A percentile compares a stretch with the other conserved stretches of the same genome.
Conservation (phyloP, 2,113 vertebrate genomes). For the Larimichthys polyactis region DNA sequence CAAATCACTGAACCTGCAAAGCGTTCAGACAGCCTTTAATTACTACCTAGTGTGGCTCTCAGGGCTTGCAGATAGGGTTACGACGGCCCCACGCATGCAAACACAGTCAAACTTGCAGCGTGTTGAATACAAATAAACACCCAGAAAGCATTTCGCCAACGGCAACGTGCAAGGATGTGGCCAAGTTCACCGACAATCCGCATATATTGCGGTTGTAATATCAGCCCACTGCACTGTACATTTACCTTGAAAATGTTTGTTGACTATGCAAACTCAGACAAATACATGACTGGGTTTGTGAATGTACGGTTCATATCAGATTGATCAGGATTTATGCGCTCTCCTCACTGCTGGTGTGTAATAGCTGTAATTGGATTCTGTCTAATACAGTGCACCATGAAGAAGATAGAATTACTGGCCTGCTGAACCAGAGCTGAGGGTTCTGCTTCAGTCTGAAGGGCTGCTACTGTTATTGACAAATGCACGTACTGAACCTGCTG, state of each 20-base stretch:
- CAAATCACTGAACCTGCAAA: background rate
- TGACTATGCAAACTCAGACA: background rate
- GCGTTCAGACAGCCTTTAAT: background rate
- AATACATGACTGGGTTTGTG: background rate
- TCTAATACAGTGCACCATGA: slow-evolving; percentile 26
- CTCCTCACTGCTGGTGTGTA: slow-evolving; percentile 23
- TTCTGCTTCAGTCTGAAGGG: background rate
- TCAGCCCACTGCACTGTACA: background rate
- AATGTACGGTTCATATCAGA: slow-evolving; percentile 12
- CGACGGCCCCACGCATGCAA: slow-evolving; percentile 15
- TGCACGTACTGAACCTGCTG: background rate
- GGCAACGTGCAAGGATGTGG: background rate
- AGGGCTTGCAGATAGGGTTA: background rate
- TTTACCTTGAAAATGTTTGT: background rate
- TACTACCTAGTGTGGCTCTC: background rate
- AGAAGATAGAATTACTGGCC: slow-evolving; percentile 34
- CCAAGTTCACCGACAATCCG: background rate
- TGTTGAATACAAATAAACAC: background rate
- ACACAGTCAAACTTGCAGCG: background rate
- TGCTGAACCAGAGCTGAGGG: slow-evolving; percentile 6
- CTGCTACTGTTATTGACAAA: background rate
- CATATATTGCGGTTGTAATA: background rate
- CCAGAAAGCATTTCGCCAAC: background rate
- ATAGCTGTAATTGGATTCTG: slow-evolving; percentile 41
- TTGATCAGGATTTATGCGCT: slow-evolving; percentile 16